Conservation (phyloP, 2,888 invertebrate genomes). For the Meghimatium bilineatum region DNA sequence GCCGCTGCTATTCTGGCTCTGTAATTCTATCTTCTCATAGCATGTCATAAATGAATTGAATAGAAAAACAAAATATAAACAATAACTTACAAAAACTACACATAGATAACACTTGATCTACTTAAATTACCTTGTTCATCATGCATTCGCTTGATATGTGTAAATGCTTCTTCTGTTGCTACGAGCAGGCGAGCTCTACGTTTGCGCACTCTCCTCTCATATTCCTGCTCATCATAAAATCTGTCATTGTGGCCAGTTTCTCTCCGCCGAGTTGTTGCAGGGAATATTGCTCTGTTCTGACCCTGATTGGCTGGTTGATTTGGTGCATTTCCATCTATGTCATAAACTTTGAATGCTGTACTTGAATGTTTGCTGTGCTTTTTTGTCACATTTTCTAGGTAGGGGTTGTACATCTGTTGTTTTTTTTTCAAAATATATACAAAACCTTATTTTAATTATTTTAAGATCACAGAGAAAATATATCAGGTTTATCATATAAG, state of each 20-base stretch:
- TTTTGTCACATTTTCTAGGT: constrained; percentile 78
- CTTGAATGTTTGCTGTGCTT: constrained; percentile 60
- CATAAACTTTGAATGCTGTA: constrained; percentile 89
- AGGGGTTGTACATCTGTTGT: constrained; percentile 95
- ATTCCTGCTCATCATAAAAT: constrained; percentile 98
- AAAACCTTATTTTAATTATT: neutral
- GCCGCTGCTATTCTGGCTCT: too few species aligned
- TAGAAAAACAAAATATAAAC: too few species aligned
- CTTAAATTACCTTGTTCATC: constrained; percentile 75
- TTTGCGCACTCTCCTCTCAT: constrained; percentile 93
- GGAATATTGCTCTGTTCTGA: constrained; percentile 71
- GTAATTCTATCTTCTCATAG: too few species aligned
- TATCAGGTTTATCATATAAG: neutral
- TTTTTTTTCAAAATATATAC: neutral
- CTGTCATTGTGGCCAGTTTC: constrained; percentile 95
- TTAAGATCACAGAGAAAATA: neutral
- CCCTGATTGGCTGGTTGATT: constrained; percentile 63
- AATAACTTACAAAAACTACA: too few species aligned
- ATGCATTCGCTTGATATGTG: constrained; percentile 91
- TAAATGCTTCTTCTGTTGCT: constrained; percentile 98
- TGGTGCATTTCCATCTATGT: constrained; percentile 85
- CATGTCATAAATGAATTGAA: too few species aligned
- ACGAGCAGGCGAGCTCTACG: constrained; percentile 91
- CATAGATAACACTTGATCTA: neutral
- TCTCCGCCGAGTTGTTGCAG: constrained; percentile 86